A percentile compares a stretch with the other conserved stretches of the same genome.
Conservation (phyloP, 2,888 invertebrate genomes). For the Cheilosia soror region DNA sequence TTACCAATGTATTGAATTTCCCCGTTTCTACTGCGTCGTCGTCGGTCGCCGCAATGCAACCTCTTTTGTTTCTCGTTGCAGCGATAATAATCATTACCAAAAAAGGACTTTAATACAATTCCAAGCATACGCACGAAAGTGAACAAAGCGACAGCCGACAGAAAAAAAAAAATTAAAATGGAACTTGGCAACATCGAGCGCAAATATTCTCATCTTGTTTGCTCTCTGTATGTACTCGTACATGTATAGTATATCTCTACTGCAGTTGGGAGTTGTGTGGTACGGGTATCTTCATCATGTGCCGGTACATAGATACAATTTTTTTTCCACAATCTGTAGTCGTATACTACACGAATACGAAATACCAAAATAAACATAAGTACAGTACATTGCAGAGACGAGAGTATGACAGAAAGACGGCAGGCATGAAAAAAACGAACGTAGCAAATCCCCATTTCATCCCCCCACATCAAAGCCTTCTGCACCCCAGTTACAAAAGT, state of each 20-base stretch:
- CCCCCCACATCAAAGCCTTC: not conserved
- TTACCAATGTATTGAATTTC: not conserved
- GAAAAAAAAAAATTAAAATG: slow-evolving; percentile 37
- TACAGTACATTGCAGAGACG: slow-evolving; percentile 49
- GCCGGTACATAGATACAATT: slow-evolving; percentile 70
- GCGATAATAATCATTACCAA: slow-evolving; percentile 70
- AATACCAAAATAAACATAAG: slow-evolving; percentile 68
- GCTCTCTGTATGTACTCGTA: slow-evolving; percentile 23
- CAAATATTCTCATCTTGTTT: slow-evolving; percentile 67
- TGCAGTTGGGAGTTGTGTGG: slow-evolving; percentile 58
- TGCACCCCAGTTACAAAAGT: slow-evolving; percentile 57
- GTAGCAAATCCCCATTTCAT: slow-evolving; percentile 4
- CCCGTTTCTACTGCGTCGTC: slow-evolving; percentile 19
- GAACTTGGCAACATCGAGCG: slow-evolving; percentile 68
- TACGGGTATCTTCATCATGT: slow-evolving; percentile 53
- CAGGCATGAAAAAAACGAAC: slow-evolving; percentile 29
- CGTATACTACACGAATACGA: slow-evolving; percentile 23
- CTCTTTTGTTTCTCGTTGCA: slow-evolving; percentile 51
- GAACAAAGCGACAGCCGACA: slow-evolving; percentile 34
- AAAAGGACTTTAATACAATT: slow-evolving; percentile 74
- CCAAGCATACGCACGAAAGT: slow-evolving; percentile 64
- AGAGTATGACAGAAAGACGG: slow-evolving; percentile 54
- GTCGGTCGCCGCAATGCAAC: slow-evolving; percentile 2
- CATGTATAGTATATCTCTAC: slow-evolving; percentile 21
- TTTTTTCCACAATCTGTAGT: slow-evolving; percentile 71